These are phyloP conservation scores for Cynoglossus semilaevis DNA, from an alignment of 2,113 vertebrate genomes.

Conservation along the genomic window DNA sequence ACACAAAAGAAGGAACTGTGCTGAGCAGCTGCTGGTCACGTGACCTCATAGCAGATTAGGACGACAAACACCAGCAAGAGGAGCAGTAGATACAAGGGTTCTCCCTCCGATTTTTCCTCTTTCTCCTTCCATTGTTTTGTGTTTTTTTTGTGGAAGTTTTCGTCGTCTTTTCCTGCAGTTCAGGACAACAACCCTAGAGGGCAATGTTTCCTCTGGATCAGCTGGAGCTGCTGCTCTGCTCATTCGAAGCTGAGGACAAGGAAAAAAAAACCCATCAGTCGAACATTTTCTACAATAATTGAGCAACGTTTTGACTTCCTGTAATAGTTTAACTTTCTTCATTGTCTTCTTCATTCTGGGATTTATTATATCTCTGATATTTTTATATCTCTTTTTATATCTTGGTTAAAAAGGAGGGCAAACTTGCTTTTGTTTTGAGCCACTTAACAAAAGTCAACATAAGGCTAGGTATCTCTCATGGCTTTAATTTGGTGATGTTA, in stretches of 20 bases:
- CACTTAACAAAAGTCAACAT: too few species aligned
- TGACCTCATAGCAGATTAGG: background rate
- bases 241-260: constrained; percentile 35
- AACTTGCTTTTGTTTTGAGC: too few species aligned
- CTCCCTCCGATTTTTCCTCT: too few species aligned
- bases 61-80: too few species aligned
- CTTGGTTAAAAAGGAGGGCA: too few species aligned
- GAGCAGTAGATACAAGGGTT: too few species aligned
- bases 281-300: background rate
- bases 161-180: constrained; percentile 1
- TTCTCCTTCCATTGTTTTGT: background rate
- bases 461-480: too few species aligned
- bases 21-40: background rate
- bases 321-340: too few species aligned
- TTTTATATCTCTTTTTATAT: too few species aligned
- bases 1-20: constrained; percentile 12
- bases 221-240: constrained; percentile 39
- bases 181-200: constrained; percentile 8
- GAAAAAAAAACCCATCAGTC: background rate
- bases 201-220: constrained; percentile 4
- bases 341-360: too few species aligned
- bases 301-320: too few species aligned
- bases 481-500: constrained; percentile 36
- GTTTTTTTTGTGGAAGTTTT: background rate
- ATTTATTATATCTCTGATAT: too few species aligned